These are phyloP conservation scores for Ptycholaimellus sp. DNA, from an alignment of 2,888 invertebrate genomes.

Conservation along the genomic window DNA sequence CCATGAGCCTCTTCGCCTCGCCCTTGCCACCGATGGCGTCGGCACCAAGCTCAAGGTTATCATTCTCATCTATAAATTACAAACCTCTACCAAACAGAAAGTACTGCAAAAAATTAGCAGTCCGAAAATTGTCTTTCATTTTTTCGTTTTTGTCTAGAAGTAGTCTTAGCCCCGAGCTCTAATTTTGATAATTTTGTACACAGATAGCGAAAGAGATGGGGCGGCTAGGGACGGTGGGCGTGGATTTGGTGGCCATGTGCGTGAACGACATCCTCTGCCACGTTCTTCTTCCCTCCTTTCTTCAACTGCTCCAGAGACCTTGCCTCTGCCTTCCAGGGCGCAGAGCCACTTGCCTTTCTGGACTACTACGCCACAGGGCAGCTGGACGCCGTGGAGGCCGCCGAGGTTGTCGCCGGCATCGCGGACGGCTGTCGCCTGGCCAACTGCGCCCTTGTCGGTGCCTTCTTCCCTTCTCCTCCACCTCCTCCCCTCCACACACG, in stretches of 20 bases:
- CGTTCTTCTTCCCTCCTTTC: too few species aligned
- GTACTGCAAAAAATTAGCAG: too few species aligned
- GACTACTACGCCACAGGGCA: slow-evolving; percentile 85
- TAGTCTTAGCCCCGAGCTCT: too few species aligned
- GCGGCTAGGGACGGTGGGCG: slow-evolving; percentile 59
- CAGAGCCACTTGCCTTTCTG: slow-evolving; percentile 77
- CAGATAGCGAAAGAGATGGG: slow-evolving; percentile 53
- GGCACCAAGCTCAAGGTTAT: slow-evolving; percentile 79
- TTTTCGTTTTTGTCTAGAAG: too few species aligned
- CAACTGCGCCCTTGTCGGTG: slow-evolving; percentile 66
- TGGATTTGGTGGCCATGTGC: slow-evolving; percentile 91
- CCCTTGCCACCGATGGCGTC: slow-evolving; percentile 83
- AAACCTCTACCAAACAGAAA: too few species aligned
- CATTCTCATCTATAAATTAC: too few species aligned
- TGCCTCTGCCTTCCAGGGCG: too few species aligned
- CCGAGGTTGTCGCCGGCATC: slow-evolving; percentile 56
- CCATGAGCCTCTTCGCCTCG: slow-evolving; percentile 58
- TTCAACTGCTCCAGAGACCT: too few species aligned
- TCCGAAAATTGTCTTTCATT: too few species aligned
- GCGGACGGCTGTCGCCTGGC: slow-evolving; percentile 61
- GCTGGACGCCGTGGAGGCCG: slow-evolving; percentile 46
- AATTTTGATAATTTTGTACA: too few species aligned
- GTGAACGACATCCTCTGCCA: slow-evolving; percentile 84
- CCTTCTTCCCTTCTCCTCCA: too few species aligned
- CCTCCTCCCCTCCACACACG: too few species aligned